Conservation (phyloP, 1,140 invertebrate genomes). For the Pseudoatta argentina region DNA sequence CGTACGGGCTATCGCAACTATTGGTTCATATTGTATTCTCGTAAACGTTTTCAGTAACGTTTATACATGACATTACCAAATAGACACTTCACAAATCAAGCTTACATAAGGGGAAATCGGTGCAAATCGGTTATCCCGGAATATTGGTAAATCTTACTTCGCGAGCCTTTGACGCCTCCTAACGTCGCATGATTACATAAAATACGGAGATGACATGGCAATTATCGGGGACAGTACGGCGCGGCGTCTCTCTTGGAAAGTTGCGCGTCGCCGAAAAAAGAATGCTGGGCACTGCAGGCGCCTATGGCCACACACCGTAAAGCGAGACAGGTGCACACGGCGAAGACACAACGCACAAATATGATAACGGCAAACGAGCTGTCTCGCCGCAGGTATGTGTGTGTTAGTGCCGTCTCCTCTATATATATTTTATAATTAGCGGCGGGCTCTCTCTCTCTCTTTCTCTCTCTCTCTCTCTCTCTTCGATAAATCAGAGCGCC, state of each 20-base stretch:
- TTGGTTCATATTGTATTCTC: background rate
- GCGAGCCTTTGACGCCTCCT: slow-evolving; percentile 5
- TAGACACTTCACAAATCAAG: background rate
- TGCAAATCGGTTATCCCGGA: background rate
- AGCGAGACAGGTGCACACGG: slow-evolving; percentile 67
- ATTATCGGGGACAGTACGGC: slow-evolving; percentile 18
- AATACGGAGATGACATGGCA: slow-evolving; percentile 12
- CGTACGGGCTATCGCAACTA: background rate
- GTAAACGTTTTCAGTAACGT: background rate
- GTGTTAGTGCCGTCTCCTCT: slow-evolving; percentile 60
- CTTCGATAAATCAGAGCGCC: slow-evolving; percentile 82
- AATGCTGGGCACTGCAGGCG: slow-evolving; percentile 12
- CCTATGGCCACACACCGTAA: slow-evolving; percentile 61
- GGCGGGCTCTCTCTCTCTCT: slow-evolving; percentile 27
- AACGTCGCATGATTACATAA: background rate
- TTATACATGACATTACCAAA: background rate
- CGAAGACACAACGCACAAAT: slow-evolving; percentile 36
- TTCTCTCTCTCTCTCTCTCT: slow-evolving; percentile 36
- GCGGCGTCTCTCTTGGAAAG: slow-evolving; percentile 10
- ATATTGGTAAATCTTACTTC: slow-evolving; percentile 1
- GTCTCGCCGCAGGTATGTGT: background rate
- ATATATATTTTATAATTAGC: slow-evolving; percentile 82
- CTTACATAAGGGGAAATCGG: slow-evolving; percentile 10
- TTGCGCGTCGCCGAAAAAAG: slow-evolving; percentile 12
- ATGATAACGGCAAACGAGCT: slow-evolving; percentile 55